Evolutionary conservation across 2,888 invertebrate species (phyloP).

Genomic region (Heliconius ethilla): DNA sequence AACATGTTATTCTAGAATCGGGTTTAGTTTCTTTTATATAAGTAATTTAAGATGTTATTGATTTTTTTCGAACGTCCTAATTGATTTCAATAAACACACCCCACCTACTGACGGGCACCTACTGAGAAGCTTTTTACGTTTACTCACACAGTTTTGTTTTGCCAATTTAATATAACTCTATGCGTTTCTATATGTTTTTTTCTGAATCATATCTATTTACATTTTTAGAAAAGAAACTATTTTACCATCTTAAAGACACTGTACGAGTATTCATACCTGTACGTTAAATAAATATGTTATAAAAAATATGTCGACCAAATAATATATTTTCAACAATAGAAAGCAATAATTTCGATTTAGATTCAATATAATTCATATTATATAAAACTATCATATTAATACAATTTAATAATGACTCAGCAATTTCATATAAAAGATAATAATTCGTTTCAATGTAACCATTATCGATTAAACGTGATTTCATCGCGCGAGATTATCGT

Average conservation of each 20-base stretch:
- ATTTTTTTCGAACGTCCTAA: slow-evolving; percentile 59
- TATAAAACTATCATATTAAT: background rate
- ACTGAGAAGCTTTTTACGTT: slow-evolving; percentile 36
- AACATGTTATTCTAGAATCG: slow-evolving; percentile 67
- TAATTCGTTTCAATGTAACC: slow-evolving; percentile 11
- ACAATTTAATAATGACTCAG: slow-evolving; percentile 1
- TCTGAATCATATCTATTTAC: background rate
- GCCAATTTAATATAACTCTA: background rate
- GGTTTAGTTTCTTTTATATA: slow-evolving; percentile 70
- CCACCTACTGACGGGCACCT: slow-evolving; percentile 34
- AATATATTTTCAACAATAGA: background rate
- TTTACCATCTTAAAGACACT: background rate
- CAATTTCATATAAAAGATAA: slow-evolving; percentile 22
- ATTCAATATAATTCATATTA: background rate
- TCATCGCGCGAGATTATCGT: slow-evolving; percentile 26
- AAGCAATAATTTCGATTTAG: background rate
- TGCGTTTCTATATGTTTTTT: background rate
- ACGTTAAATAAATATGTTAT: background rate
- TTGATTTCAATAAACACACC: slow-evolving; percentile 47
- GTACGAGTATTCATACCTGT: background rate
- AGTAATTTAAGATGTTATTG: slow-evolving; percentile 66
- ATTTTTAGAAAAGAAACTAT: background rate
- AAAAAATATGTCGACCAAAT: background rate
- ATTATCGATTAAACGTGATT: slow-evolving; percentile 25
- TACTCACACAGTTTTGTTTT: slow-evolving; percentile 4